Base-by-base conservation (phyloP, 2,888 invertebrate species). In the Cheiracanthium punctorium region DNA sequence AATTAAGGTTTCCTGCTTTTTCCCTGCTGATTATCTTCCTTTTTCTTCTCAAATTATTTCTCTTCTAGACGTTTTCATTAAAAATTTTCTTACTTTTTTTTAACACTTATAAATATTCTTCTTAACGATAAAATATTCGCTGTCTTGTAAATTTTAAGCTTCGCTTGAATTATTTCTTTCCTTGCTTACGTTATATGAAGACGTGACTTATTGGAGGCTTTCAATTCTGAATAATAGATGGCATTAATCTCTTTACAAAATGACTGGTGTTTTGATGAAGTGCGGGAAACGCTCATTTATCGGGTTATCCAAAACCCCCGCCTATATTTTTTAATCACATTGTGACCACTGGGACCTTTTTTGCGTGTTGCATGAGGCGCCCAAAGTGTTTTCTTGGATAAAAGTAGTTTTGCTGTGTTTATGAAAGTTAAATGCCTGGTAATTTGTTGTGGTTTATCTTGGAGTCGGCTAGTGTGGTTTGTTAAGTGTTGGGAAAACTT, bases 181-280 rank as follows among this genome's bases (percentile, higher is more conserved):
- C n/a, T 48, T 12, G 10, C n/a, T 67, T 67, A 17, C 65, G 43
- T 65, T 65, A 80, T 24, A 48, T 32, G 64, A 28, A 17, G 69
- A 58, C 30, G 82, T 82, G 82, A 82, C 71, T 70, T 70, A 82
- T 76, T 48, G 82, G 24, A n/a, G 71, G 72, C 32, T 76, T 75
- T 74, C 37, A 28, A 29, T 71, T 75, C 71, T 82, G 76, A 82
- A 82, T 82, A 82, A 82, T 82, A 76, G 76, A 82, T 72, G 24
- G 65, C 76, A 76, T 82, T 82, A 76, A 76, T 82, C 82, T 82
- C 71, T 48, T n/a, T 69, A 65, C 65, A 69, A 73, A 41, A 52
- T 52, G 64, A 14, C 64, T 64, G 20, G 41, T 33, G 41, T n/a
- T 72, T 67, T 69, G 73, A 80, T 73, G 67, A 48, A 73, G 80